Evolutionary conservation across 2,888 invertebrate species (phyloP).

Genomic region (Acholoe squamosa): DNA sequence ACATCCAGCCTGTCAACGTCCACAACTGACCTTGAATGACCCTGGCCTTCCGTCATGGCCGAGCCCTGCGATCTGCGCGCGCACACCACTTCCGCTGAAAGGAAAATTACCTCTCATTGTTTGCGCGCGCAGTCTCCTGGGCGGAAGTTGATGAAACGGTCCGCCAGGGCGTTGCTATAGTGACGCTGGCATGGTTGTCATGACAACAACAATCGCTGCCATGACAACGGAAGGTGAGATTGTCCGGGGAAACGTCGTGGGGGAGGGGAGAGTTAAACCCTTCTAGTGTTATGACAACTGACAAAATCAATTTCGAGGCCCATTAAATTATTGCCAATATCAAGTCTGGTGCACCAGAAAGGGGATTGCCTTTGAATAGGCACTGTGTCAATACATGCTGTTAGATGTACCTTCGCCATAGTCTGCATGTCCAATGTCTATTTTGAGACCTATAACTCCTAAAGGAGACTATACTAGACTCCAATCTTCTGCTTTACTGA

Average conservation of each 20-base stretch:
- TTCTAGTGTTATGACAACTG: background rate
- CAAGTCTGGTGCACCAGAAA: background rate
- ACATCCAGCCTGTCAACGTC: background rate
- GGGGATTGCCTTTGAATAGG: too few species aligned
- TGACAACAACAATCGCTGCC: background rate
- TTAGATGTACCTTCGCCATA: too few species aligned
- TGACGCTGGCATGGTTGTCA: conserved; percentile 16
- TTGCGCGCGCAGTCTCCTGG: conserved; percentile 4
- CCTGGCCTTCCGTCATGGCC: background rate
- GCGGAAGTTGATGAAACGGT: conserved; percentile 28
- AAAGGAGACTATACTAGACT: too few species aligned
- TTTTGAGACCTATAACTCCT: too few species aligned
- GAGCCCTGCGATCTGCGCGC: background rate
- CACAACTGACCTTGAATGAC: conserved; percentile 9
- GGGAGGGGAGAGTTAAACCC: background rate
- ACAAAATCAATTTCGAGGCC: background rate
- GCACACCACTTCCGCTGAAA: background rate
- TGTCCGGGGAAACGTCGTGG: background rate
- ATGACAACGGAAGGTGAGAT: conserved; percentile 34
- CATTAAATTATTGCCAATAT: background rate
- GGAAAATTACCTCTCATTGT: conserved; percentile 6
- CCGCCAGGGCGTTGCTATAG: background rate
- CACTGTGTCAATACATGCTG: too few species aligned
- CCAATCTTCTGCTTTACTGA: too few species aligned
- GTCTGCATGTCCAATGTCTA: too few species aligned